Conservation (phyloP, 2,113 vertebrate species). For the Callospermophilus lateralis region DNA sequence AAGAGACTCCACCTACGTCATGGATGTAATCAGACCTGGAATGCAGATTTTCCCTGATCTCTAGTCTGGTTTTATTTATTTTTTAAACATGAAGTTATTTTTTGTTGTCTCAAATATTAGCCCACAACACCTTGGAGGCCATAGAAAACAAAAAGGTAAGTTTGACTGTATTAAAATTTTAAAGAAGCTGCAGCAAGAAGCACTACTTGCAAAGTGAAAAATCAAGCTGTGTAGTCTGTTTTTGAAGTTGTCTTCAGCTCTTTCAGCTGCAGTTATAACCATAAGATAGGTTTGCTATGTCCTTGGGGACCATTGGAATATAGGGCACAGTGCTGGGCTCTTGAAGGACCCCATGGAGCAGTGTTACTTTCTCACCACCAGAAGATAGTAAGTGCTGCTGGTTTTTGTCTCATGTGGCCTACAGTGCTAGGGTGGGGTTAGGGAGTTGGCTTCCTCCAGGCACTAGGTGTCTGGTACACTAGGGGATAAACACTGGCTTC, state of each 20-base stretch:
- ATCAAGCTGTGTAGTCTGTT: background rate
- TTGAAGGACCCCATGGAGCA: background rate
- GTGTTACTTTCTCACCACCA: background rate
- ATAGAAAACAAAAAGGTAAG: background rate
- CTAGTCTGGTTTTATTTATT: too few species aligned
- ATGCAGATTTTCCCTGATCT: background rate
- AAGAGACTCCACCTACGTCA: background rate
- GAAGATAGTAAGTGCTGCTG: background rate
- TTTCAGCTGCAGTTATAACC: background rate
- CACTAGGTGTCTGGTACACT: fast-evolving
- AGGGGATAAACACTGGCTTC: too few species aligned
- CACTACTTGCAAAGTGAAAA: background rate
- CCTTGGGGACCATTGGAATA: background rate
- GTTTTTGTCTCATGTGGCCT: background rate
- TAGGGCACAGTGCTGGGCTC: background rate
- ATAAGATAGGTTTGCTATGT: background rate
- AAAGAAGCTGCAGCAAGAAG: background rate
- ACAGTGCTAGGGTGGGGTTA: background rate
- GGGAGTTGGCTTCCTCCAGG: background rate
- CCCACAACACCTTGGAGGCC: background rate
- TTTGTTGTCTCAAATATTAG: background rate
- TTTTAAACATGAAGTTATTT: background rate
- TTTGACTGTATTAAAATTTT: background rate
- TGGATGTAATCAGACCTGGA: background rate
- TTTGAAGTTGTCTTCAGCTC: background rate